Evolutionary conservation across 2,113 vertebrate genomes (phyloP), one percentile per base, ranked within the genome.

Genomic region (Calyptommatus sinebrachiatus): DNA sequence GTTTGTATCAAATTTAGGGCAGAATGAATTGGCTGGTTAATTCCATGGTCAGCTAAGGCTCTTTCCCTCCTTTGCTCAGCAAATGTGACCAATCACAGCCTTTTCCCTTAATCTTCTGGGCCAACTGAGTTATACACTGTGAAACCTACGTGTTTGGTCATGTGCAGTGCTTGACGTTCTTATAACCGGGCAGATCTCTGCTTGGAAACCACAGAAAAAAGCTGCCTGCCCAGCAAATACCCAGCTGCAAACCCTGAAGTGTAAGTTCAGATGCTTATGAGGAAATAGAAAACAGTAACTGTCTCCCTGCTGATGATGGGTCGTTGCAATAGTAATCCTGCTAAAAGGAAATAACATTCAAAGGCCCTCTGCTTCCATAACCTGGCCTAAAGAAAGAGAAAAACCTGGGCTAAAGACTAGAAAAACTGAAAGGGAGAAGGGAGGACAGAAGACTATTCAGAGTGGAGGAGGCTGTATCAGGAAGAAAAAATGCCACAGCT

Each of bases 381-480:
- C 9, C 45, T 28, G 62, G 53, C 53, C 79, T 4, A 89, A 72
- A 90, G 77, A 41, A 41, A 41, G 82, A 14, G 74, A 73, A 82
- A 73, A 60, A 76, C 75, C 76, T 79, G 79, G 76, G 48, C 70
- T 5, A 14, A 87, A 83, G 86, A 88, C 83, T 77, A 89, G 74
- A 85, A 86, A 62, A 12, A 85, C 35, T 41, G 35, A 41, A 87
- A 74, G 9, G 14, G 76, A 75, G 76, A 45, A 83, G 82, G 46
- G 29, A 48, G 0, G 28, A 81, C 35, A 41, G 35, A 41, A 41
- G 35, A 41, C 5, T 41, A 41, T 41, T 5, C 2, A 41, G 35
- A 41, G 35, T 41, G 35, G 5, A 41, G 35, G 35, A 41, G 35
- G 35, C 35, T 41, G 35, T 41, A 41, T 41, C 5, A 41, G 35